A percentile compares a stretch with the other conserved stretches of the same genome.
Conservation (phyloP, 2,113 vertebrate genomes). For the Zosterops borbonicus region DNA sequence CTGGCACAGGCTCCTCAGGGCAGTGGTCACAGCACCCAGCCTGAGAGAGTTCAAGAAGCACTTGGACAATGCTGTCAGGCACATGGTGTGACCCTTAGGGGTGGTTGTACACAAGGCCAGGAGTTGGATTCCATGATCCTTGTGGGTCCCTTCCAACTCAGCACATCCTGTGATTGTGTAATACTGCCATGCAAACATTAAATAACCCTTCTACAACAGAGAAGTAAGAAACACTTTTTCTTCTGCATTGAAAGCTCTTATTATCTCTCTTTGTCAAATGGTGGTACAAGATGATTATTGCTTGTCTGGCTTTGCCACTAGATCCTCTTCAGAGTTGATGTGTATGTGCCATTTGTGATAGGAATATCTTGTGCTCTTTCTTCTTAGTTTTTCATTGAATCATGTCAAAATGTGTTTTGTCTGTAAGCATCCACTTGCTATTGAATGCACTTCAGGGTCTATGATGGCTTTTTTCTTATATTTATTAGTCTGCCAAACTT, state of each 20-base stretch:
- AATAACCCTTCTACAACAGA: not conserved
- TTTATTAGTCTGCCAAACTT: slow-evolving; percentile 13
- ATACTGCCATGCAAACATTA: not conserved
- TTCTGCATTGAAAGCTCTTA: not conserved
- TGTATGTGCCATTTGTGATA: not conserved
- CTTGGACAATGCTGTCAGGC: not conserved
- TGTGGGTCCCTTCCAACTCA: not conserved
- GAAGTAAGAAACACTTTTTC: not conserved
- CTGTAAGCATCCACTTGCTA: not conserved
- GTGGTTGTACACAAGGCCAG: not conserved
- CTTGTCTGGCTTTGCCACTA: not conserved
- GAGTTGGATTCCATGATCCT: not conserved
- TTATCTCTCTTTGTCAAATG: not conserved
- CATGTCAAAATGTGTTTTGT: not conserved
- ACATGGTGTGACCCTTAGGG: not conserved
- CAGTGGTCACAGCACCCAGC: not conserved
- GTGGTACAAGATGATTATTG: not conserved
- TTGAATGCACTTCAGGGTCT: not conserved
- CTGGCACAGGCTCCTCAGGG: not conserved
- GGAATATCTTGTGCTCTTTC: not conserved
- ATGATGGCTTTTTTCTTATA: not conserved
- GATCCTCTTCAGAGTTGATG: not conserved
- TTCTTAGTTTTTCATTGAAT: not conserved
- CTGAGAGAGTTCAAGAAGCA: not conserved
- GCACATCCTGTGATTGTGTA: not conserved